Base-by-base conservation (phyloP, 2,797 vertebrate genomes). In the Microctenopoma stevenorrisi region DNA sequence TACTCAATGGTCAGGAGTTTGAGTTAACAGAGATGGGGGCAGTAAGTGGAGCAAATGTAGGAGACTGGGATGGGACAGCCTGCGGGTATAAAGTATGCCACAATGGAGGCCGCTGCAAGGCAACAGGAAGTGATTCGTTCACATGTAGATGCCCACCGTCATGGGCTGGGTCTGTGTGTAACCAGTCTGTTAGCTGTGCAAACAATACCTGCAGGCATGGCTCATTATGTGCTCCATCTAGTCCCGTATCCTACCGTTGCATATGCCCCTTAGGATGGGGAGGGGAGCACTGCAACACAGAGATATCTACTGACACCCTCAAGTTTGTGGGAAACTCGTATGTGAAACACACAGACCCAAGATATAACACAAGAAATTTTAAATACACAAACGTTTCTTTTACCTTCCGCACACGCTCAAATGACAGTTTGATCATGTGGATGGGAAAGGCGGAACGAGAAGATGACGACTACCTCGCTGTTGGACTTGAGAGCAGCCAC, bases 391-490 rank as follows among this genome's bases (percentile, higher is more conserved):
- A 85, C 33, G 47, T 96, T 64, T 93, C 95, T 11, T 91, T 98
- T 25, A 95, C 94, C 79, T 94, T 97, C 59, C 91, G 74, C 25
- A 81, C 93, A 0, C 81, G 35, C 63, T 77, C 91, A 12, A 82
- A 44, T 2, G 93, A 95, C 42, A 89, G 94, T 38, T 71, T 97
- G 91, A 89, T 96, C 30, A 33, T 88, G 71, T 97, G 96, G 95
- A 90, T 95, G 92, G 96, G 96, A 14, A 94, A 86, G 70, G 93
- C 91, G 0, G 91, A 94, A 64, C 89, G 94, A 1, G 94, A 96
- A 76, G 94, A 95, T 7, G 93, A 96, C 5, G 95, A 97, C 80
- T 96, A 96, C 85, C 94, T 98, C 48, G 93, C 94, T 2, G 84
- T 95, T 2, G 96, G 96, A n/a, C 86, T 98, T 9, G 77, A 93